A percentile compares a stretch with the other conserved stretches of the same genome.
Evolutionary conservation across 2,888 invertebrate species (phyloP).

Genomic region (Cheiracanthium punctorium): DNA sequence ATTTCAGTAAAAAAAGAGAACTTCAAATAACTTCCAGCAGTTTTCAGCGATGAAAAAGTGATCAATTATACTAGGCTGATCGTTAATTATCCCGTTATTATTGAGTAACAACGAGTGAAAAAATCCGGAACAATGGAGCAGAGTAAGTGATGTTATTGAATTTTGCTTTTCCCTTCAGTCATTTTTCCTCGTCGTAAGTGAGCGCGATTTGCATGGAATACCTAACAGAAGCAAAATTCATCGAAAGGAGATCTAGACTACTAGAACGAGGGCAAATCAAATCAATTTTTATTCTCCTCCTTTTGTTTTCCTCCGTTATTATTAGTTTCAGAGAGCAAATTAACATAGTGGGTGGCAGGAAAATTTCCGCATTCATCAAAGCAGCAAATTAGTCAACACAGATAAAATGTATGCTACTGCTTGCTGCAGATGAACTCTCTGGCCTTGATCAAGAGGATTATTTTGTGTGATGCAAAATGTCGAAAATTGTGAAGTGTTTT

Average conservation of each 20-base stretch:
- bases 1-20: too few species aligned
- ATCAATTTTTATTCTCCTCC: neutral
- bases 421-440: too few species aligned
- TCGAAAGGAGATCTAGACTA: neutral
- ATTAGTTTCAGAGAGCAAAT: too few species aligned
- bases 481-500: too few species aligned
- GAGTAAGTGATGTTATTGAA: neutral
- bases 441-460: too few species aligned
- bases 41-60: neutral
- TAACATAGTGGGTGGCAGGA: too few species aligned
- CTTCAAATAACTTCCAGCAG: neutral
- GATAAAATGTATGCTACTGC: too few species aligned
- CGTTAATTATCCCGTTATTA: neutral
- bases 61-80: neutral
- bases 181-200: neutral
- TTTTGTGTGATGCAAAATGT: too few species aligned
- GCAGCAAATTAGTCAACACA: too few species aligned
- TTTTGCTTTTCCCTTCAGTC: neutral
- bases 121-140: neutral
- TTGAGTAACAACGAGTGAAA: neutral
- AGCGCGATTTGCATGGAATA: neutral
- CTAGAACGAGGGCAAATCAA: neutral
- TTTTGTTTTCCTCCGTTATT: neutral
- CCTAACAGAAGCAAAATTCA: neutral
- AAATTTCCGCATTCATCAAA: too few species aligned